Evolutionary conservation across 2,888 invertebrate genomes (phyloP).

Genomic region (Drosophila robusta): DNA sequence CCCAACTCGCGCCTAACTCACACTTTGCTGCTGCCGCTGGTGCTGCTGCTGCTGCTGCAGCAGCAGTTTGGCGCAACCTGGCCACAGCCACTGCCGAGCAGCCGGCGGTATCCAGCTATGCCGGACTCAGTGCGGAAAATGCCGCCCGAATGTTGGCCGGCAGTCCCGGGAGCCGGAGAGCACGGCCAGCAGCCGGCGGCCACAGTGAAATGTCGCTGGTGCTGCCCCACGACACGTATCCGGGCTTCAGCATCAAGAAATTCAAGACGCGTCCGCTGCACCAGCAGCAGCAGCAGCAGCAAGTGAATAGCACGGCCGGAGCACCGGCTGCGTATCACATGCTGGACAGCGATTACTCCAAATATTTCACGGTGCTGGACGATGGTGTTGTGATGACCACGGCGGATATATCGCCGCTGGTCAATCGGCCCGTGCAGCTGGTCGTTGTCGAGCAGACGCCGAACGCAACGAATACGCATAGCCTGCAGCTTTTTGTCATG

Average conservation of each 20-base stretch:
- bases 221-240: slow-evolving; percentile 95
- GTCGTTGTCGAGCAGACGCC: slow-evolving; percentile 93
- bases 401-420: slow-evolving; percentile 92
- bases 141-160: slow-evolving; percentile 81
- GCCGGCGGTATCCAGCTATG: slow-evolving; percentile 43
- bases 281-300: slow-evolving; percentile 2
- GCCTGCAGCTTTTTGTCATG: slow-evolving; percentile 92
- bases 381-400: slow-evolving; percentile 97
- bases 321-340: slow-evolving; percentile 87
- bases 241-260: slow-evolving; percentile 94
- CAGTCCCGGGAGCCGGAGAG: slow-evolving; percentile 61
- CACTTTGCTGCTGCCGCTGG: slow-evolving; percentile 24
- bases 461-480: slow-evolving; percentile 92
- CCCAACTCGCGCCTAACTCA: slow-evolving; percentile 31
- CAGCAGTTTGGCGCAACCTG: background rate
- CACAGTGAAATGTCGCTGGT: slow-evolving; percentile 86
- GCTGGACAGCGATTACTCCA: slow-evolving; percentile 92
- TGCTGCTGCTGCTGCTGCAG: slow-evolving; percentile 7
- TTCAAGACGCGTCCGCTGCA: slow-evolving; percentile 86
- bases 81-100: slow-evolving; percentile 24
- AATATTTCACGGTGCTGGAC: slow-evolving; percentile 94
- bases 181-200: slow-evolving; percentile 15
- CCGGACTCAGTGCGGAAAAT: slow-evolving; percentile 77
- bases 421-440: slow-evolving; percentile 92
- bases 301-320: slow-evolving; percentile 37